Percentiles rank a stretch among this genome's conserved stretches.
phyloP scores from a whole-genome alignment of 2,113 vertebrate species.

The Zeus faber region DNA sequence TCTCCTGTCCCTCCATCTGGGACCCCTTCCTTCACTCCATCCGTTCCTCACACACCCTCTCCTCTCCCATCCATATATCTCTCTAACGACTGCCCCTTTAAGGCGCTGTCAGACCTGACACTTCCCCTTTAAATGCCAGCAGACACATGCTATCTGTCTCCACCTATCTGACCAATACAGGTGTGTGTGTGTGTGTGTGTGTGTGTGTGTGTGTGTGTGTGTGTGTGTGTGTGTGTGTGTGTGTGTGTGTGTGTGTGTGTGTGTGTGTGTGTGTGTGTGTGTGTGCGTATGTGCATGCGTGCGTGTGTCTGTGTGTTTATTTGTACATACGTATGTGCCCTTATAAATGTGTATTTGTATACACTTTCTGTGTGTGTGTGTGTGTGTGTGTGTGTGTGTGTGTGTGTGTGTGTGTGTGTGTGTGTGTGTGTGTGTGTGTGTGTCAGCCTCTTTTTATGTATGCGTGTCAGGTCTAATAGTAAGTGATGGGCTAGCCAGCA shows the following conservation, averaged over 20 bases:
- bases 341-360: too few relatives aligned
- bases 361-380: slow-evolving; percentile 9
- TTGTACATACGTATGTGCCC: slow-evolving; percentile 8
- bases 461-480: slow-evolving; percentile 49
- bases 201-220: slow-evolving; percentile 1
- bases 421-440: slow-evolving; percentile 16
- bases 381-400: neutral
- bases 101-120: slow-evolving; percentile 55
- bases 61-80: slow-evolving; percentile 52
- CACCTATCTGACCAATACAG: slow-evolving; percentile 56
- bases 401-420: slow-evolving; percentile 3
- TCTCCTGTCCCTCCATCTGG: neutral
- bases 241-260: neutral
- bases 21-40: slow-evolving; percentile 6
- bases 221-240: slow-evolving; percentile 3
- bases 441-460: slow-evolving; percentile 26
- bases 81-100: slow-evolving; percentile 59
- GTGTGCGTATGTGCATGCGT: neutral
- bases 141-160: slow-evolving; percentile 57
- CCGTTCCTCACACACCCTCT: slow-evolving; percentile 21
- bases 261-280: neutral
- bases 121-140: slow-evolving; percentile 62
- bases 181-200: slow-evolving; percentile 29
- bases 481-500: slow-evolving; percentile 58
- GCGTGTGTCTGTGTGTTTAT: neutral